A percentile compares a stretch with the other conserved stretches of the same genome.
Evolutionary conservation across 2,888 invertebrate species (phyloP).

Genomic region (Lagria hirta): DNA sequence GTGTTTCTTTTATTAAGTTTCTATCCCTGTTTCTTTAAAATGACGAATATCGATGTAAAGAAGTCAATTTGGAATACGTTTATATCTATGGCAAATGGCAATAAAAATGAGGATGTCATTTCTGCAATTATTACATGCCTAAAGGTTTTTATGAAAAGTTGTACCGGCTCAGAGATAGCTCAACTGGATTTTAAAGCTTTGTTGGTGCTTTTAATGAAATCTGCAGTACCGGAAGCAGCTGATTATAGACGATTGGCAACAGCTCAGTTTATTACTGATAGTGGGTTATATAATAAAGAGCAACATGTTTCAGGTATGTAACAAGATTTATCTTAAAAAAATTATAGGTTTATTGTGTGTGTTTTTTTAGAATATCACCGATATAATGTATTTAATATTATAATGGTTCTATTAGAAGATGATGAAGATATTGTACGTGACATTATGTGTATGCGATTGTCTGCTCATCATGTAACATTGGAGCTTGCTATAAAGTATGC

Average conservation of each 20-base stretch:
- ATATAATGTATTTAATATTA: constrained; percentile 43
- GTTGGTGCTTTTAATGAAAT: constrained; percentile 36
- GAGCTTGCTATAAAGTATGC: neutral
- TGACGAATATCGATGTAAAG: neutral
- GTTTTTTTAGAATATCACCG: constrained; percentile 35
- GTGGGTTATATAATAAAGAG: constrained; percentile 11
- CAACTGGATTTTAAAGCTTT: constrained; percentile 29
- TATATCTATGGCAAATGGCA: constrained; percentile 36
- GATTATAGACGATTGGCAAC: constrained; percentile 42
- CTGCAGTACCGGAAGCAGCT: constrained; percentile 41
- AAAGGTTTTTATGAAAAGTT: constrained; percentile 38
- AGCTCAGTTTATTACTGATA: constrained; percentile 32
- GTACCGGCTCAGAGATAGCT: constrained; percentile 37
- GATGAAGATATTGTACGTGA: constrained; percentile 55
- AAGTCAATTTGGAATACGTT: constrained; percentile 40
- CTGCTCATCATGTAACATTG: too few relatives aligned
- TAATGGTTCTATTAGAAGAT: constrained; percentile 59
- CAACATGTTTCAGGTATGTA: constrained; percentile 7
- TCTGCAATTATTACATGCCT: constrained; percentile 44
- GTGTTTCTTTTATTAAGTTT: constrained; percentile 43
- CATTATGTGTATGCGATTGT: too few relatives aligned
- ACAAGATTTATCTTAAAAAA: too few relatives aligned
- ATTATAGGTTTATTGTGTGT: constrained; percentile 11
- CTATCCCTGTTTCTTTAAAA: constrained; percentile 35
- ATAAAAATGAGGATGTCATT: constrained; percentile 45